Percentiles rank a stretch among this genome's conserved stretches.
Conservation (phyloP, 2,113 vertebrate genomes). For the Dicentrarchus labrax region DNA sequence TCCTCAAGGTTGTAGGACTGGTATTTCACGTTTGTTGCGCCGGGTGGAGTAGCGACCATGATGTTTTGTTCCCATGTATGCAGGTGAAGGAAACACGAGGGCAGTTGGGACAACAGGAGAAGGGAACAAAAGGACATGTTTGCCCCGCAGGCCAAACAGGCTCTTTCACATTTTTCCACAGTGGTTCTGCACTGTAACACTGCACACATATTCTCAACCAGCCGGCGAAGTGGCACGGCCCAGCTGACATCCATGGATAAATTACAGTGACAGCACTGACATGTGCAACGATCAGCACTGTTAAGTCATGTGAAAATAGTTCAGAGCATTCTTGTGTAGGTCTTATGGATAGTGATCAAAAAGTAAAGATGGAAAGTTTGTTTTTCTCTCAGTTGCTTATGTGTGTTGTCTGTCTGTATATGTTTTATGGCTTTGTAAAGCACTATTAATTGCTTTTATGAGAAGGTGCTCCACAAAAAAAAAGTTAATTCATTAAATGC, state of each 20-base stretch:
- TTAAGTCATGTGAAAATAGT: slow-evolving; percentile 16
- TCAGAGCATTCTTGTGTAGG: background rate
- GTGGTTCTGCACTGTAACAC: background rate
- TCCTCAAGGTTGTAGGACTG: slow-evolving; percentile 48
- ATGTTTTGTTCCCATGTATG: slow-evolving; percentile 68
- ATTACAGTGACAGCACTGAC: background rate
- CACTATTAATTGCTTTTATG: background rate
- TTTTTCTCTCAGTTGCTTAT: background rate
- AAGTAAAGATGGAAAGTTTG: background rate
- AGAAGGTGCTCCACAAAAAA: background rate
- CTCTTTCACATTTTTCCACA: slow-evolving; percentile 70
- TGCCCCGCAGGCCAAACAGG: slow-evolving; percentile 64
- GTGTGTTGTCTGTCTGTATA: background rate
- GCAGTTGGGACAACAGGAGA: slow-evolving; percentile 54
- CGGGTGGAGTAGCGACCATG: slow-evolving; percentile 50
- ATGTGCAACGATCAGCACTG: slow-evolving; percentile 4
- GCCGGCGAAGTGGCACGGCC: background rate
- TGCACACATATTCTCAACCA: background rate
- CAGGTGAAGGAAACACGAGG: slow-evolving; percentile 55
- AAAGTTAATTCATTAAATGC: background rate
- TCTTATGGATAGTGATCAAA: background rate
- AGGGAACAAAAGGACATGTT: slow-evolving; percentile 48
- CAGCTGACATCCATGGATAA: slow-evolving; percentile 12
- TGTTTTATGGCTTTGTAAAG: background rate
- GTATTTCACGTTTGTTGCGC: slow-evolving; percentile 54